Evolutionary conservation across 2,797 vertebrate genomes (phyloP), one percentile per base, ranked within the genome.

Genomic region (Hippocampus kuda): DNA sequence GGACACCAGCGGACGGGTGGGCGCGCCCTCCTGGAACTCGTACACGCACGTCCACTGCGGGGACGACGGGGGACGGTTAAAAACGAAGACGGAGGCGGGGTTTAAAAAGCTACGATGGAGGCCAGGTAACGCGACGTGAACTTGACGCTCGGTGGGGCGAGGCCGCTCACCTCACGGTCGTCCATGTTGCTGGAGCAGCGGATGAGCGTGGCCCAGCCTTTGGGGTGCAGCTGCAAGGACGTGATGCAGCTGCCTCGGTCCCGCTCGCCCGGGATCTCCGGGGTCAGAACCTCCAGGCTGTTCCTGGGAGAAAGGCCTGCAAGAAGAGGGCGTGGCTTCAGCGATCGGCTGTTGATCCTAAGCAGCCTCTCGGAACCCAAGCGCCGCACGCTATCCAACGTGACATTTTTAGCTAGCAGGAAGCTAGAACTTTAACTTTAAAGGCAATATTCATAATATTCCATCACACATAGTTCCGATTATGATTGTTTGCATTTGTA

Each of bases 191-290:
- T 98, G 75, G 96, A 98, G 89, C 97, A 99, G 22, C 97, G 92
- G 71, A 99, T 93, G 74, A 99, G 93, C 0, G 97, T 92, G 73
- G 97, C 96, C 95, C 95, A 98, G 74, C 96, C 96, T 89, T 98
- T 98, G 0, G 97, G 97, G 56, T 99, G 97, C 27, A 99, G 92
- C 87, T 99, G 97, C 73, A 99, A 90, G 0, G 97, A 99, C 0
- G 97, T 99, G 85, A 99, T 99, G 89, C 97, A 99, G 83, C 97
- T 99, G 26, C 97, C 96, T n/a, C 94, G 81, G 80, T 97, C 95
- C 75, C 93, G 88, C 81, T 98, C 96, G 16, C 95, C 95, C 0
- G 96, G 97, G 79, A 99, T 95, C 81, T 92, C 91, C 8, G 91
- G 91, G 15, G 97, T 97, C 89, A 98, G 82, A 70, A 99, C 96